These are phyloP conservation scores for Macaria liturata DNA, from an alignment of 2,888 invertebrate genomes.

Conservation along the genomic window DNA sequence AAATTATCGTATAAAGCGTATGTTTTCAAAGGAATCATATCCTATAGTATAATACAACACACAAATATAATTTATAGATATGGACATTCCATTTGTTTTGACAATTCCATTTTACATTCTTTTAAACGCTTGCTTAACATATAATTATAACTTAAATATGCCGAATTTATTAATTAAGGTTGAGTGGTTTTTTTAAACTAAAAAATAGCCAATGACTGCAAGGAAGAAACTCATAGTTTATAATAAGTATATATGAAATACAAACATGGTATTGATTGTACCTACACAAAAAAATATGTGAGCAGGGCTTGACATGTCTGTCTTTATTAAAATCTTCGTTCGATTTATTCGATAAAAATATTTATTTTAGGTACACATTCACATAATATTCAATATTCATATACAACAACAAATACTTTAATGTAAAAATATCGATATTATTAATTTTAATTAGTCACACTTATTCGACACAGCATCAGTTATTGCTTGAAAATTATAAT, in stretches of 20 bases:
- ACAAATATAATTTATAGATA: conserved; percentile 37
- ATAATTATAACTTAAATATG: too few relatives aligned
- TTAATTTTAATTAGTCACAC: conserved; percentile 7
- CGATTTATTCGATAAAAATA: too few relatives aligned
- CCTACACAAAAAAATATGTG: too few relatives aligned
- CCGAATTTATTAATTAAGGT: too few relatives aligned
- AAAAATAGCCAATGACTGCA: too few relatives aligned
- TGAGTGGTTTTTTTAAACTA: too few relatives aligned
- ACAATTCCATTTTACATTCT: conserved; percentile 27
- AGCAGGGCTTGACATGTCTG: too few relatives aligned
- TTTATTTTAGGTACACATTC: conserved; percentile 3
- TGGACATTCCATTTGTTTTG: conserved; percentile 30
- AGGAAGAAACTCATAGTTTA: too few relatives aligned
- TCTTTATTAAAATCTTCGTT: too few relatives aligned
- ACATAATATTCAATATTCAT: conserved; percentile 7
- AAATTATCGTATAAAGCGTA: conserved; percentile 60
- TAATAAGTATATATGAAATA: too few relatives aligned
- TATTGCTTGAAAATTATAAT: conserved; percentile 23
- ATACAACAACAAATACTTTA: conserved; percentile 4
- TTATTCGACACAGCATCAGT: conserved; percentile 14
- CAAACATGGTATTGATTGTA: too few relatives aligned
- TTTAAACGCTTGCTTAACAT: background rate
- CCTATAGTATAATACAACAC: conserved; percentile 26
- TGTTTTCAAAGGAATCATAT: conserved; percentile 48
- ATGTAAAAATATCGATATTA: conserved; percentile 10